Conservation (phyloP, 92 coral and sea anemone species). For the Zoanthus gigantus region DNA sequence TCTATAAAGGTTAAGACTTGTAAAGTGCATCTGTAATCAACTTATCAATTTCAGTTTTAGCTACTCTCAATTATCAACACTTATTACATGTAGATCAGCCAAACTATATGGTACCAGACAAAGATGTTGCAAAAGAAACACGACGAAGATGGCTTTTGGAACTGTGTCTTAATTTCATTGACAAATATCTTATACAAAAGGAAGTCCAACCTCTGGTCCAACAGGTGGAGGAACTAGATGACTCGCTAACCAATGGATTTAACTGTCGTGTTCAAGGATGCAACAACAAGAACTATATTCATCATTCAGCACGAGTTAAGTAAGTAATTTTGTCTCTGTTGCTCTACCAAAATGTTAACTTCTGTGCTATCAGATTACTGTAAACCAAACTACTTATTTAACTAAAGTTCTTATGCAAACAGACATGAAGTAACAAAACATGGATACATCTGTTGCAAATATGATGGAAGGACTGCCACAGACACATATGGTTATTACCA, state of each 20-base stretch:
- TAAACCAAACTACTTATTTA: not conserved
- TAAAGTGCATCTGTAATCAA: too few relatives aligned
- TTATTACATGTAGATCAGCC: constrained; percentile 45
- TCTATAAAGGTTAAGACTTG: too few relatives aligned
- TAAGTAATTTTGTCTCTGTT: constrained; percentile 19
- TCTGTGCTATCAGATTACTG: not conserved
- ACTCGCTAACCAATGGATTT: constrained; percentile 24
- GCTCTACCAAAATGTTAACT: not conserved
- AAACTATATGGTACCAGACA: constrained; percentile 46
- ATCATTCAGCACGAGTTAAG: constrained; percentile 45
- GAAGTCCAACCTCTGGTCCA: constrained; percentile 39
- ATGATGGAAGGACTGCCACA: constrained; percentile 48
- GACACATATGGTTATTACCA: constrained; percentile 56
- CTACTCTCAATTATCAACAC: not conserved
- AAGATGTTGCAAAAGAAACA: constrained; percentile 48
- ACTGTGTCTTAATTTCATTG: constrained; percentile 56
- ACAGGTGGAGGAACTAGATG: constrained; percentile 45
- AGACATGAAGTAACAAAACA: constrained; percentile 60
- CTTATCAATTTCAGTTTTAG: too few relatives aligned
- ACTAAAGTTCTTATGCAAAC: not conserved
- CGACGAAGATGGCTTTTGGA: constrained; percentile 64
- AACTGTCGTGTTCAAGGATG: constrained; percentile 45
- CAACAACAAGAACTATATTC: constrained; percentile 33
- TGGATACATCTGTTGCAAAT: constrained; percentile 46
- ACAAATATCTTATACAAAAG: constrained; percentile 51